A percentile compares a stretch with the other conserved stretches of the same genome.
Conservation (phyloP, 2,888 invertebrate species). For the Hypomecis atomaria region DNA sequence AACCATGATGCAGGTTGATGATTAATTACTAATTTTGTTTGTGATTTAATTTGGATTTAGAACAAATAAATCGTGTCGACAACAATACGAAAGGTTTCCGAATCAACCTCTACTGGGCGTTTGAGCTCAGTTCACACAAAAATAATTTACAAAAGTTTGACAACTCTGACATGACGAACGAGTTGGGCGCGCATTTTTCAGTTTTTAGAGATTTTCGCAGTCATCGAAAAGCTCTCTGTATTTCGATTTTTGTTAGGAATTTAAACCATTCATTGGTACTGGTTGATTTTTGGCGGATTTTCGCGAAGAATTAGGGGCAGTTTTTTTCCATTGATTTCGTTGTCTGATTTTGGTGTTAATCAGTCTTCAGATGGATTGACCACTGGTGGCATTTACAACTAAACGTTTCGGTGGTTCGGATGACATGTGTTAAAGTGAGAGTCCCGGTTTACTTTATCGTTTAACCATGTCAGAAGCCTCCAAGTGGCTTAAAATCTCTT, state of each 20-base stretch:
- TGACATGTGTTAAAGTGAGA: too few species aligned
- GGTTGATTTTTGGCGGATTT: slow-evolving; percentile 1
- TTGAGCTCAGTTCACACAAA: slow-evolving; percentile 8
- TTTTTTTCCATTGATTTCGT: too few species aligned
- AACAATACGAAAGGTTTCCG: background rate
- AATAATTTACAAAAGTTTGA: slow-evolving; percentile 14
- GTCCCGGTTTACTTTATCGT: too few species aligned
- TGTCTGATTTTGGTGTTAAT: too few species aligned
- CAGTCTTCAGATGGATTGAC: too few species aligned
- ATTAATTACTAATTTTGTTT: too few species aligned
- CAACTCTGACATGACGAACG: slow-evolving; percentile 14
- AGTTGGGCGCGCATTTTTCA: slow-evolving; percentile 6
- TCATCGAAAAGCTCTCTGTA: background rate
- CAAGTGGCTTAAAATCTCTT: too few species aligned
- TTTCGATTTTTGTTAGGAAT: slow-evolving; percentile 2
- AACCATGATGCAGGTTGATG: too few species aligned
- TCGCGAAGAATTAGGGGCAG: background rate
- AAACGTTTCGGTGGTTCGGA: too few species aligned
- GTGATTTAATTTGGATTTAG: too few species aligned
- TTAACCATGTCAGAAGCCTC: too few species aligned
- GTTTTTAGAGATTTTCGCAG: background rate
- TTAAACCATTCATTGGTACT: background rate
- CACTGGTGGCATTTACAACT: too few species aligned
- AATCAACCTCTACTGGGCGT: background rate
- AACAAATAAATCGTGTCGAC: background rate